Base-by-base conservation (phyloP, 2,113 vertebrate species). In the Chrysemys picta region DNA sequence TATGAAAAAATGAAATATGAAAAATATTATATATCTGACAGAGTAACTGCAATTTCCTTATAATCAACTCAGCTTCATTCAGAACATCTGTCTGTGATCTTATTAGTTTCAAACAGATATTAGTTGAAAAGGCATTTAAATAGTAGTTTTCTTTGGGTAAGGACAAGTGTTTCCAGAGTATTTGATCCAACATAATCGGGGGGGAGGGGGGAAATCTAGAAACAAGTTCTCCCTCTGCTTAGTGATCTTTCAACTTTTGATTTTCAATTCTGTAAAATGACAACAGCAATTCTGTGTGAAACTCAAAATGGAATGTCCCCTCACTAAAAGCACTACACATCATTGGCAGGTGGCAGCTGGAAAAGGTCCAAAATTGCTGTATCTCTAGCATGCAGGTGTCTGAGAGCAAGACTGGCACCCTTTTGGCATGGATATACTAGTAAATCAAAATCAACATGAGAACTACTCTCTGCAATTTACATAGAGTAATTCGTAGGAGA, bases 331-430 rank as follows among this genome's bases (percentile, higher is more conserved):
- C 56, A 35, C 24, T 56, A 8, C 12, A n/a, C 78, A 35, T 5
- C 87, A 75, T 6, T 82, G 87, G 87, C 75, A 94, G 31, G 53
- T 3, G 1, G 1, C 87, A 82, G 83, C 69, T 92, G 94, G 91
- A 89, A 89, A 90, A 2, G 10, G n/a, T 72, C 91, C 93, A 84
- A 86, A 24, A 50, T 57, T 94, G 84, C 80, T 96, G 88, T 89
- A 35, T 96, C 95, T 96, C 88, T 38, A 62, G 69, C 8, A 42
- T 90, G 89, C 92, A 97, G 94, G 81, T 93, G 89, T 72, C 81
- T 94, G 88, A 56, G 93, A 81, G 88, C 35, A 92, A 91, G 65
- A 90, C 53, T 90, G 88, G 79, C 12, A 86, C 16, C 75, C 62
- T 88, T 83, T 29, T 69, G 90, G 83, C 83, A 80, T 17, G n/a